Evolutionary conservation across 2,797 vertebrate species (phyloP), one percentile per base, ranked within the genome.

Genomic region (Dendrocincla fuliginosa): DNA sequence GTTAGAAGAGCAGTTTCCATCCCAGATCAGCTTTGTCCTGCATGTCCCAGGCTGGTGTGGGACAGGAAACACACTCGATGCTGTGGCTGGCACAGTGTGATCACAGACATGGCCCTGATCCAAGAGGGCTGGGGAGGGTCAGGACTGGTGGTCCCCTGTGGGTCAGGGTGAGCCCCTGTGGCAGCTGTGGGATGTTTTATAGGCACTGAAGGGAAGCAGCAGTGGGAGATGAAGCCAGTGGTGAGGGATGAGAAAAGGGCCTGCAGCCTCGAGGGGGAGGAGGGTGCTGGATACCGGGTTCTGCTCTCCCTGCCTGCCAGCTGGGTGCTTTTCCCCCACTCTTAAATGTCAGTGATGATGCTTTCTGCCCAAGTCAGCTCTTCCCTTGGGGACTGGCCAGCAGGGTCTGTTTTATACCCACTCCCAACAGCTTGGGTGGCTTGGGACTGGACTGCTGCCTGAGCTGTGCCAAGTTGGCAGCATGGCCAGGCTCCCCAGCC

Each of bases 381-480:
- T 95, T 95, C 92, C 94, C 77, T 94, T 96, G 94, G 95, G 93
- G 67, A n/a, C 52, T 0, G n/a, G 94, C 95, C 95, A 96, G 90
- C 86, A 93, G 80, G 90, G 46, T 79, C 95, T 96, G 88, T 73
- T 96, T 92, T 84, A 82, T 90, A 49, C 88, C 85, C 93, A 88
- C 85, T 97, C 91, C 88, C 90, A 94, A 84, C 94, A 95, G 94
- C 94, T 96, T 93, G 96, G 92, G 93, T 93, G 95, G 90, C 85
- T 95, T 22, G 90, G 95, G 83, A 84, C 73, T 56, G 93, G 90
- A 83, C 93, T 96, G 96, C 85, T 25, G 69, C 79, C 76, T 37
- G 37, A 18, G 85, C 87, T 15, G 37, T 85, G 91, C 93, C 95
- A 94, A 95, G 89, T 9, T 95, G 94, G 94, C 96, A 95, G 79